A percentile compares a stretch with the other conserved stretches of the same genome.
Conservation (phyloP, 2,797 vertebrate genomes). For the Sebastes aleutianus region DNA sequence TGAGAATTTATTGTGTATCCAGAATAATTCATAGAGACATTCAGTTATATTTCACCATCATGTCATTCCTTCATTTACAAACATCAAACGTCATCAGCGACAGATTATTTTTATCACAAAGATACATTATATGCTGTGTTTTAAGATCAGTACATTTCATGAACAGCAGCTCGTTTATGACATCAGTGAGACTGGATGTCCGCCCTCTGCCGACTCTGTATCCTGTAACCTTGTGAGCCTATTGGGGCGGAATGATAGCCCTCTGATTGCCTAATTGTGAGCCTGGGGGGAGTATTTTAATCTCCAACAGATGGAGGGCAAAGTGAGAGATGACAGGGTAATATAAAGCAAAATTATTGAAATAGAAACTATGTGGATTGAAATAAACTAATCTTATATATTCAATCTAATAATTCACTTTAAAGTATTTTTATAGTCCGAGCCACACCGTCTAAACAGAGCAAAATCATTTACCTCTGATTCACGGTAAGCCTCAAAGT, state of each 20-base stretch:
- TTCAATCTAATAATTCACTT: background rate
- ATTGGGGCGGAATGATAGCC: constrained; percentile 76
- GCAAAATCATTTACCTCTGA: background rate
- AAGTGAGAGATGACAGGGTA: constrained; percentile 15
- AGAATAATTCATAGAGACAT: background rate
- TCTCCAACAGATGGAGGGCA: constrained; percentile 62
- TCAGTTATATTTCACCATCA: background rate
- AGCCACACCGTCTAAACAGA: background rate
- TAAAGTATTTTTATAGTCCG: background rate
- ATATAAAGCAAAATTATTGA: background rate
- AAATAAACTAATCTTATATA: background rate
- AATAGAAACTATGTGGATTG: background rate
- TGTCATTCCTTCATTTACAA: background rate
- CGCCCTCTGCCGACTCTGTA: constrained; percentile 15
- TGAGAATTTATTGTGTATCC: background rate
- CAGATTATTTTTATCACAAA: background rate
- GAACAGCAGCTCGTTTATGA: constrained; percentile 14
- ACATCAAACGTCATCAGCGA: background rate
- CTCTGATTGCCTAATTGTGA: constrained; percentile 75
- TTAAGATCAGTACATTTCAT: background rate
- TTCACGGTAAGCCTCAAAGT: background rate
- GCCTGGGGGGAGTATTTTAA: constrained; percentile 72
- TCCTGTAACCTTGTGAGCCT: constrained; percentile 78
- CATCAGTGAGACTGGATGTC: constrained; percentile 10
- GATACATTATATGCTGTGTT: background rate